A percentile compares a stretch with the other conserved stretches of the same genome.
phyloP scores from a whole-genome alignment of 2,113 vertebrate genomes.

The Irena cyanogastra region DNA sequence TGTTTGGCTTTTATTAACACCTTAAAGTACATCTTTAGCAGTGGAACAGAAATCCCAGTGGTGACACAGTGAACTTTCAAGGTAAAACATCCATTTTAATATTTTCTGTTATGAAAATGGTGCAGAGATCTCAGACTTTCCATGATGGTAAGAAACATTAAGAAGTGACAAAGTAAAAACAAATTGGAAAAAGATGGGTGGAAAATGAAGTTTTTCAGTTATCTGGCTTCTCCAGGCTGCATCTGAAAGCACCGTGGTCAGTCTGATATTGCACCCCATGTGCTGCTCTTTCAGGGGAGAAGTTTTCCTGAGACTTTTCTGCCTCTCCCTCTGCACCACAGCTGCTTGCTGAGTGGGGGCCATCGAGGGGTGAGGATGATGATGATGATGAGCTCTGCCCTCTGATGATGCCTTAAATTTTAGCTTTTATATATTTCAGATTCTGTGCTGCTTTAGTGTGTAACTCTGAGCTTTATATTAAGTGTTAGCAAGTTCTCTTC shows the following conservation, averaged over 20 bases:
- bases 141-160: neutral
- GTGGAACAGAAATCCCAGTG: neutral
- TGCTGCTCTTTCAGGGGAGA: neutral
- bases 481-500: no score
- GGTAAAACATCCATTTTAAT: neutral
- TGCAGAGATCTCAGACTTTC: neutral
- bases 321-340: neutral
- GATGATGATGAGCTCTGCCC: neutral
- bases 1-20: neutral
- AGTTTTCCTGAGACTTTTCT: no score
- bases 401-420: neutral
- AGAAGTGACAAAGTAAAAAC: neutral
- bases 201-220: neutral
- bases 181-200: neutral
- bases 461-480: no score
- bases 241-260: neutral
- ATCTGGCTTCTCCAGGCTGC: neutral
- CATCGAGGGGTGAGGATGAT: neutral
- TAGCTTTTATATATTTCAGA: neutral
- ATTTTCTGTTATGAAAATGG: neutral
- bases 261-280: neutral
- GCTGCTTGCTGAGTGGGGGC: neutral
- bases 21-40: neutral
- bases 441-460: neutral
- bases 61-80: neutral